Evolutionary conservation across 2,888 invertebrate genomes (phyloP).

Genomic region (Cepaea hortensis): DNA sequence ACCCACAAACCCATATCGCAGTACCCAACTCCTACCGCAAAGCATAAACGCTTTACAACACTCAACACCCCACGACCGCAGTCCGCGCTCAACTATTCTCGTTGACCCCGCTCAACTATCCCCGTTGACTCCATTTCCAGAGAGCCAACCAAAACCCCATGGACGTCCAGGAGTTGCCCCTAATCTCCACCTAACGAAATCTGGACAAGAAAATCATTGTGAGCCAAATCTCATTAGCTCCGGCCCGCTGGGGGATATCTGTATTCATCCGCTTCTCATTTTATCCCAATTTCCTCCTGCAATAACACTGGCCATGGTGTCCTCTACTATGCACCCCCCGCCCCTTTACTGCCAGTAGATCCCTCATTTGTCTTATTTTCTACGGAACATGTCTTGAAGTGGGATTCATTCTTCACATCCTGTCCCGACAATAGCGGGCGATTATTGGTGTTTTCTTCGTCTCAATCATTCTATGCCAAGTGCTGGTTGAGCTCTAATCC

Average conservation of each 20-base stretch:
- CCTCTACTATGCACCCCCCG: neutral
- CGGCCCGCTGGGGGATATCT: slow-evolving; percentile 29
- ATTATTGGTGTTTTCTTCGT: neutral
- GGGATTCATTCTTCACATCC: neutral
- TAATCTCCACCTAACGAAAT: slow-evolving; percentile 31
- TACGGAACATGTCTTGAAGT: neutral
- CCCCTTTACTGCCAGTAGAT: neutral
- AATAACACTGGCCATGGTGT: neutral
- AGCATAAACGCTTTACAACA: neutral
- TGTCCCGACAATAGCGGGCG: neutral
- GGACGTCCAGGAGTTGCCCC: neutral
- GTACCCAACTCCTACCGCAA: neutral
- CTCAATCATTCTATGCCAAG: neutral
- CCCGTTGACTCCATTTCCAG: neutral
- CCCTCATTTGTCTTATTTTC: neutral
- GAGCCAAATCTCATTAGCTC: slow-evolving; percentile 39
- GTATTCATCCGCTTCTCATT: slow-evolving; percentile 28
- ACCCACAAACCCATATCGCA: no score
- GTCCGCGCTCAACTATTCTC: no score
- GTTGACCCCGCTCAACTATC: neutral
- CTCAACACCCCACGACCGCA: no score
- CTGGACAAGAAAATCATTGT: slow-evolving; percentile 32
- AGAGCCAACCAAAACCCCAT: neutral
- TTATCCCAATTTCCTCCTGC: slow-evolving; percentile 12
- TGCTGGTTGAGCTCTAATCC: no score